phyloP scores from a whole-genome alignment of 2,888 invertebrate genomes.

The Ormyrus pomaceus region DNA sequence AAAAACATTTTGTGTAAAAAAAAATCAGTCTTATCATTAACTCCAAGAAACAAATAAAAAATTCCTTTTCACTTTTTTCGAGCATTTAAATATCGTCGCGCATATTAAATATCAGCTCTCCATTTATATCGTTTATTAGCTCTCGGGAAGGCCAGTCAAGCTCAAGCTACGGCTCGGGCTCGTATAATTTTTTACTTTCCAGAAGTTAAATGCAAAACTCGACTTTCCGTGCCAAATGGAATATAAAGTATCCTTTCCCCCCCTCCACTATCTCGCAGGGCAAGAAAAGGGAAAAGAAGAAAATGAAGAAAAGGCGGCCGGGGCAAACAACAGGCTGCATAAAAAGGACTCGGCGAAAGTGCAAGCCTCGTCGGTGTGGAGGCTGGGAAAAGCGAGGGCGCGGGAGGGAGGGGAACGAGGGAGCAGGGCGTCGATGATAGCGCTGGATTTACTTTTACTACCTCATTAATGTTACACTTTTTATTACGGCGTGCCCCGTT shows the following conservation, averaged over 20 bases:
- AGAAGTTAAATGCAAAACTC: constrained; percentile 44
- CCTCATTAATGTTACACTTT: constrained; percentile 72
- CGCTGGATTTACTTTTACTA: constrained; percentile 71
- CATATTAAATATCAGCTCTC: constrained; percentile 4
- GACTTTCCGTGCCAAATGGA: constrained; percentile 14
- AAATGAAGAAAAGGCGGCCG: background rate
- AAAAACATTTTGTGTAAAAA: too few species aligned
- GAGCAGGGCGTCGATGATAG: constrained; percentile 60
- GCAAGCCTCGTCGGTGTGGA: background rate
- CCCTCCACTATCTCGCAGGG: background rate
- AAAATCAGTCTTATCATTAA: too few species aligned
- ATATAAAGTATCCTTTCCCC: constrained; percentile 18
- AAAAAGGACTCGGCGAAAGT: constrained; percentile 5
- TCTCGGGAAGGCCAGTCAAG: background rate
- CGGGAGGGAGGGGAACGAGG: background rate
- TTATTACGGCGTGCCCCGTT: constrained; percentile 64
- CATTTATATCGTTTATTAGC: constrained; percentile 37
- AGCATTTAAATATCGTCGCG: too few species aligned
- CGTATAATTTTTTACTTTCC: constrained; percentile 29
- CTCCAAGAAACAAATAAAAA: too few species aligned
- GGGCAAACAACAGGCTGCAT: background rate
- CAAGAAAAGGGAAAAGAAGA: background rate
- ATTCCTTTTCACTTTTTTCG: too few species aligned
- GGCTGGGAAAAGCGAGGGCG: background rate
- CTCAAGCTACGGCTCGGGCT: background rate